phyloP scores from a whole-genome alignment of 1,140 invertebrate species.

The Frieseomelitta varia region DNA sequence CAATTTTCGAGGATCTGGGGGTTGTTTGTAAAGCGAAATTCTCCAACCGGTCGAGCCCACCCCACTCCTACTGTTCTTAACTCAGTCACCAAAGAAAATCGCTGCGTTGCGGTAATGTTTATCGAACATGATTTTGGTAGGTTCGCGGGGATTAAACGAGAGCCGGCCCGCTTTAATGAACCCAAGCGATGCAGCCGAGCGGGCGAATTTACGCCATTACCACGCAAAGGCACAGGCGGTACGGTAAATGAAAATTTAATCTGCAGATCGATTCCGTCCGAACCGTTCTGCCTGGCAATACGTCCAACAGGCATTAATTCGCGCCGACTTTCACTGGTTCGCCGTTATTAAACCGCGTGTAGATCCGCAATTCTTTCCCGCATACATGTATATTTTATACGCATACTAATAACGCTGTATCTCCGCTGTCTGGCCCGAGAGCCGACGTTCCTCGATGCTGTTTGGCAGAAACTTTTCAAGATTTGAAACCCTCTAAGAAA shows the following conservation, averaged over 20 bases:
- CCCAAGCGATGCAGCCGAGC: conserved; percentile 58
- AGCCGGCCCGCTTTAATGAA: conserved; percentile 74
- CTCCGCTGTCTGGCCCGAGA: conserved; percentile 48
- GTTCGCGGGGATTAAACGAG: conserved; percentile 73
- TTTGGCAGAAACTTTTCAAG: conserved; percentile 12
- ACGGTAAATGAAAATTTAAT: conserved; percentile 71
- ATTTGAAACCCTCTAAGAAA: background rate
- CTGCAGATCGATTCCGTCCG: conserved; percentile 65
- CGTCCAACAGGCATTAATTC: conserved; percentile 60
- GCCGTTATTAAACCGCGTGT: conserved; percentile 30
- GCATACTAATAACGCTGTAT: conserved; percentile 1
- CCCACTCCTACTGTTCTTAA: conserved; percentile 47
- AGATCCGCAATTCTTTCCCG: background rate
- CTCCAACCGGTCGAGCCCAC: conserved; percentile 15
- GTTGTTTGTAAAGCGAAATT: conserved; percentile 71
- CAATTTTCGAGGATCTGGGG: conserved; percentile 68
- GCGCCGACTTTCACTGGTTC: conserved; percentile 55
- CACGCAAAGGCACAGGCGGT: conserved; percentile 61
- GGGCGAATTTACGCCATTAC: conserved; percentile 61
- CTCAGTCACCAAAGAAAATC: conserved; percentile 70
- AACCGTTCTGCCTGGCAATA: conserved; percentile 57
- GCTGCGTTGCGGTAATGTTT: conserved; percentile 72
- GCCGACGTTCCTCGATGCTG: conserved; percentile 27
- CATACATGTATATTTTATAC: background rate
- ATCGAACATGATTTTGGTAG: conserved; percentile 75